Base-by-base conservation (phyloP, 2,888 invertebrate genomes). In the Idaea aversata region DNA sequence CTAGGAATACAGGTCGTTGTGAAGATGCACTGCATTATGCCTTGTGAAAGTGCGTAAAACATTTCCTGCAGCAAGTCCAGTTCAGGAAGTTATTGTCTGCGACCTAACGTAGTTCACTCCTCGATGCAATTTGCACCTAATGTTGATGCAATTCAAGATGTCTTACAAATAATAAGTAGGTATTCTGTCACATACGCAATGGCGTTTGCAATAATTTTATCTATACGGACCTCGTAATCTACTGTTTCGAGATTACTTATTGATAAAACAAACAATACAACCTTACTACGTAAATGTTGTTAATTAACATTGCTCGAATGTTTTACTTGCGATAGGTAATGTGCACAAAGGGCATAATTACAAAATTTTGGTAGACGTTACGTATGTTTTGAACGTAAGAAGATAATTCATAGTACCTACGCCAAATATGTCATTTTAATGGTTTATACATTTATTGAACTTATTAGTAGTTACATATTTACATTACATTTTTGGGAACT, bases 11-110 rank as follows among this genome's bases (percentile, higher is more conserved):
- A 66, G 63, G 65, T 64, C 66, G 65, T 59, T 61, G 67, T n/a
- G 64, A 77, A 74, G 76, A 79, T 77, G 73, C 66, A 73, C 72
- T 74, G 13, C 47, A 47, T 68, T 72, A 65, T 64, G 62, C 61
- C 70, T 77, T 75, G 86, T 82, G 86, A 86, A 86, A 87, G 87
- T 83, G 71, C 67, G 75, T 70, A 64, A 71, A 75, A 77, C 77
- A 74, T 82, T 87, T 88, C 86, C 86, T 85, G 77, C 77, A 79
- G 70, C 74, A 73, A 47, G 61, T 74, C 67, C 65, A 65, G 69
- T 72, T 57, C 67, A 86, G 85, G 86, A 87, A 87, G 81, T 59
- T 76, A 74, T 72, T 71, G 65, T 67, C 75, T 69, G 72, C 77
- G 77, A 80, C 77, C 78, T 82, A 77, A 72, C 79, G 76, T 47